Base-by-base conservation (phyloP, 2,888 invertebrate genomes). In the Torymus aiolomorphi region DNA sequence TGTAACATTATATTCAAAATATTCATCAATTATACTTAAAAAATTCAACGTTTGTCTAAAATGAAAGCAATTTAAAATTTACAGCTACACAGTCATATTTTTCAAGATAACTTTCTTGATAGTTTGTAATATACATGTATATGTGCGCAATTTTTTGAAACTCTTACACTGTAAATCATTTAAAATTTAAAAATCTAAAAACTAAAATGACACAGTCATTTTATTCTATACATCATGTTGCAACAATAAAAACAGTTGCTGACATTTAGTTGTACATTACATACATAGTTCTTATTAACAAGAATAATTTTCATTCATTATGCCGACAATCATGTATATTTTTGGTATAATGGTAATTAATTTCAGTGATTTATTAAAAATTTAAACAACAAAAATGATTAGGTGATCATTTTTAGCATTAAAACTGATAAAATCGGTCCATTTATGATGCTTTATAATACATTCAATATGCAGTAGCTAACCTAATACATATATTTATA, bases 171-270 rank as follows among this genome's bases (percentile, higher is more conserved):
- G 77, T 77, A 82, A 79, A 82, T 82, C 66, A 82, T 82, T 82
- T 77, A 70, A 82, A 79, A 79, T 81, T 81, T 81, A 65, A 74
- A 79, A 79, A 76, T 80, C 72, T 81, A 78, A 81, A 81, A 81
- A 72, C 81, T 77, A 76, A 79, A 79, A 82, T 82, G 79, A 82
- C 81, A 77, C 74, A 80, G 81, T 80, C 81, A 79, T 82, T 79
- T 82, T 77, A 79, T 75, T 16, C 74, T 80, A 79, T 82, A 80
- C 80, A 77, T 72, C 52, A 74, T 82, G 12, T 59, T 75, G 67
- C 70, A 82, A 82, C 78, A 82, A 75, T 72, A 77, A 80, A 74
- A 82, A 78, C 31, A 67, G 72, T 79, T 80, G 76, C 79, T 71
- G 74, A 71, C 76, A 80, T 67, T 72, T 79, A 76, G 62, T 79